Conservation (phyloP, 2,797 vertebrate genomes). For the Tinamus major region DNA sequence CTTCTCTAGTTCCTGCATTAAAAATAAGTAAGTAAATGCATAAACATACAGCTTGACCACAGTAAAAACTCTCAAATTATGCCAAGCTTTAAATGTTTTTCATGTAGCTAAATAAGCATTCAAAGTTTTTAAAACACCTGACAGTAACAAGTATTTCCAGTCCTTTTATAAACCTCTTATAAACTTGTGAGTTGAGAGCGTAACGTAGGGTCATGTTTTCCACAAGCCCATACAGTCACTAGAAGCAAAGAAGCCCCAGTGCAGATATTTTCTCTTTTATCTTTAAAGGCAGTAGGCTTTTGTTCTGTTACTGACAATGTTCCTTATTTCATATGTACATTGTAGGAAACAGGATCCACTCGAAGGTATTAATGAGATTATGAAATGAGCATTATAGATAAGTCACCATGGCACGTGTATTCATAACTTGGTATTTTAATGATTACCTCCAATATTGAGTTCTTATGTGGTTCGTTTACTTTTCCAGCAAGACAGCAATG, state of each 20-base stretch:
- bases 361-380: no score
- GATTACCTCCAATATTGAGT: constrained; percentile 92
- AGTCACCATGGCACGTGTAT: neutral
- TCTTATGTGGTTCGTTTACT: constrained; percentile 97
- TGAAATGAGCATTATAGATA: neutral
- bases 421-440: neutral
- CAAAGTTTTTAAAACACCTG: neutral
- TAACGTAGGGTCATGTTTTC: accelerated
- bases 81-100: neutral
- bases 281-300: neutral
- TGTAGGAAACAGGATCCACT: neutral
- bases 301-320: neutral
- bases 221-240: accelerated
- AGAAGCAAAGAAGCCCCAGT: neutral
- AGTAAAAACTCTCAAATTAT: neutral
- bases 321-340: accelerated
- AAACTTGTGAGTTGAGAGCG: neutral
- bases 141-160: neutral
- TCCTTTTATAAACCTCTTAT: neutral
- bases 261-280: neutral
- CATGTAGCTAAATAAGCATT: accelerated
- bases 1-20: constrained; percentile 90
- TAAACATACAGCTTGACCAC: neutral
- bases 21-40: neutral
- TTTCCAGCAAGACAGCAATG: constrained; percentile 98